Conservation (phyloP, 2,797 vertebrate species). For the Cryptoblepharus egeriae region DNA sequence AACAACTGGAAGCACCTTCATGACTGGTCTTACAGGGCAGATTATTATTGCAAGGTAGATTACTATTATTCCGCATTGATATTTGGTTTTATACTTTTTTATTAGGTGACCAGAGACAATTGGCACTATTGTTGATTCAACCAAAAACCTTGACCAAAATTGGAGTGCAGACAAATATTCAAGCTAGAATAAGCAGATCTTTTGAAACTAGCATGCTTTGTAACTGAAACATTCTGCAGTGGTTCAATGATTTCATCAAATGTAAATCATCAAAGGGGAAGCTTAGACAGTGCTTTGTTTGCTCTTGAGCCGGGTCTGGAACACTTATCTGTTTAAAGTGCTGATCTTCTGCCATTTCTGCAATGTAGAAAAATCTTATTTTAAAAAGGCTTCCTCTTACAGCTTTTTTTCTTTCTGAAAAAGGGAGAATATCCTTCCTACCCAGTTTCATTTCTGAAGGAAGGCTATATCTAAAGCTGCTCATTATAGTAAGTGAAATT, state of each 20-base stretch:
- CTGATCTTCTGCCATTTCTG: constrained; percentile 61
- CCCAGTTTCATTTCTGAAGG: constrained; percentile 21
- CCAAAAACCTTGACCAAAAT: constrained; percentile 32
- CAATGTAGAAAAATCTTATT: constrained; percentile 36
- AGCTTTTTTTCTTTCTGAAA: not conserved
- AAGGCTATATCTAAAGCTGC: constrained; percentile 23
- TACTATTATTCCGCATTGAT: constrained; percentile 35
- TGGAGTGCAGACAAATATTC: constrained; percentile 26
- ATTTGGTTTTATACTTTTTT: constrained; percentile 41
- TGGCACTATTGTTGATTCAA: constrained; percentile 45
- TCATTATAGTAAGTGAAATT: not conserved
- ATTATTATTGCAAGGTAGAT: not conserved
- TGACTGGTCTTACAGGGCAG: too few relatives aligned
- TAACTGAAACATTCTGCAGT: constrained; percentile 49
- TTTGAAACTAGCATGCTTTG: constrained; percentile 33
- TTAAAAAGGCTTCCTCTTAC: constrained; percentile 29
- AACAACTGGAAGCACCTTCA: too few relatives aligned
- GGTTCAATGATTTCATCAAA: constrained; percentile 55
- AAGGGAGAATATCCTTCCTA: constrained; percentile 29
- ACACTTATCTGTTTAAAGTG: constrained; percentile 49
- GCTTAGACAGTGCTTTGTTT: constrained; percentile 45
- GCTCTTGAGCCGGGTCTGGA: constrained; percentile 49
- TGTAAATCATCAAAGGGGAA: constrained; percentile 48
- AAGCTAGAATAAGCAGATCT: constrained; percentile 35
- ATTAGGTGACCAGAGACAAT: constrained; percentile 35